Evolutionary conservation across 2,888 invertebrate species (phyloP).

Genomic region (Mesodorylaimus sp.): DNA sequence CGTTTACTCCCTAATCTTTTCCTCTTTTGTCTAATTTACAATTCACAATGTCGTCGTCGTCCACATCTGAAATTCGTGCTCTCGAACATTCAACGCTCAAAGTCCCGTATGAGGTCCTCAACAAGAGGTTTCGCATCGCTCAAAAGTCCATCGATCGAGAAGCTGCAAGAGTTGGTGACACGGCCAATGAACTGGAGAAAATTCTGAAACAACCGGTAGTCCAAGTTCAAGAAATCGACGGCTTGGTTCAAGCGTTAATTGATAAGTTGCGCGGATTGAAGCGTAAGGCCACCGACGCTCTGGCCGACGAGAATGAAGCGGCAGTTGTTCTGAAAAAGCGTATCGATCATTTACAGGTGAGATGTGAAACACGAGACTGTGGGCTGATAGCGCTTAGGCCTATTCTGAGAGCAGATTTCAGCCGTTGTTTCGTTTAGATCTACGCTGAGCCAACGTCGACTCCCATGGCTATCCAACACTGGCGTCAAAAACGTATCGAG

Average conservation of each 20-base stretch:
- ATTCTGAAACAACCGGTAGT: not conserved
- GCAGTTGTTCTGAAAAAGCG: slow-evolving; percentile 76
- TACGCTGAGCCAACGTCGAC: not conserved
- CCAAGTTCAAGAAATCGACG: slow-evolving; percentile 42
- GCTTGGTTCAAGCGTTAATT: slow-evolving; percentile 63
- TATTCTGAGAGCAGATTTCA: no score
- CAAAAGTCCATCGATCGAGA: slow-evolving; percentile 80
- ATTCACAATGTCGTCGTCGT: not conserved
- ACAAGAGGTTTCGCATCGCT: slow-evolving; percentile 83
- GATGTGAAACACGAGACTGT: no score
- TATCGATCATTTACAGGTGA: slow-evolving; percentile 69
- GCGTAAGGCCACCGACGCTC: slow-evolving; percentile 79
- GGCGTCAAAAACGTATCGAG: slow-evolving; percentile 69
- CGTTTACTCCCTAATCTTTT: no score
- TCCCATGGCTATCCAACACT: slow-evolving; percentile 44
- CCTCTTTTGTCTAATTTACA: not conserved
- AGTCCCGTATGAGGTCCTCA: slow-evolving; percentile 91
- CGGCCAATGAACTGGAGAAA: slow-evolving; percentile 39
- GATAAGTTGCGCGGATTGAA: slow-evolving; percentile 73
- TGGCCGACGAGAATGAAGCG: slow-evolving; percentile 71
- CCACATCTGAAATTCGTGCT: slow-evolving; percentile 60
- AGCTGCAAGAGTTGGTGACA: slow-evolving; percentile 4
- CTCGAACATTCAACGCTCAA: slow-evolving; percentile 87
- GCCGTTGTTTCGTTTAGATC: not conserved
- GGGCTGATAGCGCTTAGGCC: slow-evolving; percentile 15